Percentiles rank a stretch among this genome's conserved stretches.
Evolutionary conservation across 2,797 vertebrate genomes (phyloP).

Genomic region (Clamator glandarius): DNA sequence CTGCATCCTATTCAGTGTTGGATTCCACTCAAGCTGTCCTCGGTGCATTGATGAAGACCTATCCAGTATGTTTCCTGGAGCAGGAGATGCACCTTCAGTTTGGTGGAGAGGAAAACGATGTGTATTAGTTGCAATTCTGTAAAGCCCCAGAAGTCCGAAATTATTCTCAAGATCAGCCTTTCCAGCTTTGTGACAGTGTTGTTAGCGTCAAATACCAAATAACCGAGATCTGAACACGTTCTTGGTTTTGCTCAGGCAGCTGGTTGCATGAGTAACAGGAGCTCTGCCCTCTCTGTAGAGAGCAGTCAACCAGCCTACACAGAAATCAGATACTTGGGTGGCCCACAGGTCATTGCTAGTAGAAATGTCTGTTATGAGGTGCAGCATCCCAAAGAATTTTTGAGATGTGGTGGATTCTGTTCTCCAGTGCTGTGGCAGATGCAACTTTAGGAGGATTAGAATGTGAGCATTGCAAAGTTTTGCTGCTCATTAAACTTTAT

Average conservation of each 20-base stretch:
- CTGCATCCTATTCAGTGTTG: not conserved
- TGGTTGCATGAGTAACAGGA: not conserved
- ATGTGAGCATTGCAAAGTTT: not conserved
- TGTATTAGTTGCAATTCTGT: not conserved
- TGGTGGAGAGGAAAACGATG: rapidly evolving
- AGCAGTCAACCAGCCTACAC: not conserved
- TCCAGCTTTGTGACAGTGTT: not conserved
- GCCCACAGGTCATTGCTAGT: rapidly evolving
- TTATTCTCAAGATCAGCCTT: not conserved
- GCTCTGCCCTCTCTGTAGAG: not conserved
- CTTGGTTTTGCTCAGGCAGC: not conserved
- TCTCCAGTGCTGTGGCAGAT: not conserved
- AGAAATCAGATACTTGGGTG: not conserved
- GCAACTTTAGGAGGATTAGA: not conserved
- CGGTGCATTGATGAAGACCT: not conserved
- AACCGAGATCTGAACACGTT: not conserved
- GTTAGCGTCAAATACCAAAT: not conserved
- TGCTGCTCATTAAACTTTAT: not conserved
- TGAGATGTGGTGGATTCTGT: not conserved
- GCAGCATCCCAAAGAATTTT: not conserved
- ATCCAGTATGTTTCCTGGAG: not conserved
- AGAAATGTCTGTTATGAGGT: not conserved
- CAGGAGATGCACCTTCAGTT: not conserved
- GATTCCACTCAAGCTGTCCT: not conserved
- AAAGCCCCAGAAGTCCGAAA: not conserved